Base-by-base conservation (phyloP, 1,140 invertebrate species). In the Lerema accius region DNA sequence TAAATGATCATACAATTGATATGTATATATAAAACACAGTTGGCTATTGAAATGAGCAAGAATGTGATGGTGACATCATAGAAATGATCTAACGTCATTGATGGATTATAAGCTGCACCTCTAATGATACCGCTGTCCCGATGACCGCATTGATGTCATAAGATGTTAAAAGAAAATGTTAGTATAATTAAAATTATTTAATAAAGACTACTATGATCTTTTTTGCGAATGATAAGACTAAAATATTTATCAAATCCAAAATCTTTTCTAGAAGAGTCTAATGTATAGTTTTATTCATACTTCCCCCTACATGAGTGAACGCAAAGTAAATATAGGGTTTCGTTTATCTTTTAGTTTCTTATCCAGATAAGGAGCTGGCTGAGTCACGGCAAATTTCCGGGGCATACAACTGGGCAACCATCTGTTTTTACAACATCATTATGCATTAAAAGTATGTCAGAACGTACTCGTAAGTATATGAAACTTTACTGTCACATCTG, bases 301-400 rank as follows among this genome's bases (percentile, higher is more conserved):
- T 50, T 50, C 26, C 15, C 16, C 19, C n/a, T 14, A 17, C 14
- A 15, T 61, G 46, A 19, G 39, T 40, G 28, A 16, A 60, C 56
- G 53, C 64, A 74, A 63, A 70, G 55, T 62, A 78, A 80, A 78
- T 63, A 61, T 46, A 56, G 68, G 62, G 62, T 72, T 65, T 69
- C 58, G 60, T 76, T 71, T 78, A 82, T 81, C 78, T 78, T 66
- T 32, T n/a, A 4, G 28, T 32, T 32, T 69, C 76, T 79, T 72
- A 84, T 75, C 71, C 65, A 84, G 77, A 83, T 82, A 86, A 82
- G 76, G 68, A 72, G 53, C 32, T 60, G 68, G 9, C 64, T 89
- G 81, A 86, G 55, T 86, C 84, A 89, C 62, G 61, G 49, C 65
- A 75, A 69, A 83, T 82, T 80, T 88, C 80, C 81, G 80, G 66